phyloP scores from a whole-genome alignment of 2,113 vertebrate genomes.

The Anguilla japonica region DNA sequence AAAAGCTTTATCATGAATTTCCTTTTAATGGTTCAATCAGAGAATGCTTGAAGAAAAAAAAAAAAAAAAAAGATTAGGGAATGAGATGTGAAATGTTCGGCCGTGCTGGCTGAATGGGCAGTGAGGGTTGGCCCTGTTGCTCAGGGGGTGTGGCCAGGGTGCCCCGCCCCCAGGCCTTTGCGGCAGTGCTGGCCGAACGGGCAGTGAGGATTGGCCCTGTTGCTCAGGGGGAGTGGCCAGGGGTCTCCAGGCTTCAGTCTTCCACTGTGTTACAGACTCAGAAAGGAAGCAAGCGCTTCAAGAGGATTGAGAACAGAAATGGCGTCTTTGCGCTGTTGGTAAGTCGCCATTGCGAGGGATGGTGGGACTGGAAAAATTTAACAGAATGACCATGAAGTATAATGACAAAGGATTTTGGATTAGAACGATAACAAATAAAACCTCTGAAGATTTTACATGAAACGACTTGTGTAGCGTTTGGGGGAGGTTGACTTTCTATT shows the following conservation, averaged over 20 bases:
- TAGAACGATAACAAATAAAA: too few species aligned
- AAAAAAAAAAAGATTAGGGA: background rate
- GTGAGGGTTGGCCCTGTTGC: background rate
- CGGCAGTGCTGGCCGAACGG: background rate
- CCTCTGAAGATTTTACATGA: too few species aligned
- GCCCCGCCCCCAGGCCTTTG: conserved; percentile 40
- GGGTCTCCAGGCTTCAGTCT: conserved; percentile 62
- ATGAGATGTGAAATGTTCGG: background rate
- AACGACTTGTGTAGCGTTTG: too few species aligned
- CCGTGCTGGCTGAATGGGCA: background rate
- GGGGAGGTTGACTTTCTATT: background rate
- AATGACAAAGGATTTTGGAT: background rate
- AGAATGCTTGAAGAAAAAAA: background rate
- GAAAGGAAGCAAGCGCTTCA: conserved; percentile 82
- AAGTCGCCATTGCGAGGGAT: conserved; percentile 54
- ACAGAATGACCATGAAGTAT: background rate
- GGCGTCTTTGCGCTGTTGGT: conserved; percentile 82
- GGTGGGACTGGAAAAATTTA: conserved; percentile 20
- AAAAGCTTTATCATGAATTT: too few species aligned
- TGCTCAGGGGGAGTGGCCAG: background rate
- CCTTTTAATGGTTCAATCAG: background rate
- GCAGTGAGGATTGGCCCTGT: background rate
- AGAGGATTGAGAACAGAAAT: conserved; percentile 84
- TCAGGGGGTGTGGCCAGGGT: background rate
- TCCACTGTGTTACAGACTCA: conserved; percentile 78